Conservation (phyloP, 2,888 invertebrate species). For the Stenotaenia linearis region DNA sequence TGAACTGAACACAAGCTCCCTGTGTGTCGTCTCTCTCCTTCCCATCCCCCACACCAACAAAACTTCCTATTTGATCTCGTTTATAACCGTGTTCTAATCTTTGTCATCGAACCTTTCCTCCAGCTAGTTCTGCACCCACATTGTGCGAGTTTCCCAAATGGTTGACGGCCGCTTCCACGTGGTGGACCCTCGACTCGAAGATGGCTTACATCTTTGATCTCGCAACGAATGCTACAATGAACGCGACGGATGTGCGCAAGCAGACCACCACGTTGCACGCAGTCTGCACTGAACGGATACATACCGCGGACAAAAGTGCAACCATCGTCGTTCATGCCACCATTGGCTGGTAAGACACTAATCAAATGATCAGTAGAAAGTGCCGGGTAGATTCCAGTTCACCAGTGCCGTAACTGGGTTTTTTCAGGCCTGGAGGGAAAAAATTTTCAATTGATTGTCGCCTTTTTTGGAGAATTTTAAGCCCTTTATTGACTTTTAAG, state of each 20-base stretch:
- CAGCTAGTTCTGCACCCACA: conserved; percentile 32
- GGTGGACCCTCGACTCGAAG: conserved; percentile 34
- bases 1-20: too few relatives aligned
- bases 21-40: too few relatives aligned
- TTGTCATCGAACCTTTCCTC: background rate
- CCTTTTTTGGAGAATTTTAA: too few relatives aligned
- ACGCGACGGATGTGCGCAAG: conserved; percentile 31
- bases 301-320: conserved; percentile 27
- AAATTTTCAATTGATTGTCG: too few relatives aligned
- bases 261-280: conserved; percentile 24
- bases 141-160: conserved; percentile 36
- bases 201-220: conserved; percentile 34
- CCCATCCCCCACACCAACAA: too few relatives aligned
- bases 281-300: conserved; percentile 5
- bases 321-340: conserved; percentile 35
- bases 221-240: conserved; percentile 34
- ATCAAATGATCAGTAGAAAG: too few relatives aligned
- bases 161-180: conserved; percentile 33
- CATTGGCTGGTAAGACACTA: conserved; percentile 34
- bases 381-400: too few relatives aligned
- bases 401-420: too few relatives aligned
- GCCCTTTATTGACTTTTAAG: too few relatives aligned
- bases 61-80: too few relatives aligned
- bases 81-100: background rate
- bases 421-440: too few relatives aligned